Conservation (phyloP, 2,888 invertebrate species). For the Conops quadrifasciatus region DNA sequence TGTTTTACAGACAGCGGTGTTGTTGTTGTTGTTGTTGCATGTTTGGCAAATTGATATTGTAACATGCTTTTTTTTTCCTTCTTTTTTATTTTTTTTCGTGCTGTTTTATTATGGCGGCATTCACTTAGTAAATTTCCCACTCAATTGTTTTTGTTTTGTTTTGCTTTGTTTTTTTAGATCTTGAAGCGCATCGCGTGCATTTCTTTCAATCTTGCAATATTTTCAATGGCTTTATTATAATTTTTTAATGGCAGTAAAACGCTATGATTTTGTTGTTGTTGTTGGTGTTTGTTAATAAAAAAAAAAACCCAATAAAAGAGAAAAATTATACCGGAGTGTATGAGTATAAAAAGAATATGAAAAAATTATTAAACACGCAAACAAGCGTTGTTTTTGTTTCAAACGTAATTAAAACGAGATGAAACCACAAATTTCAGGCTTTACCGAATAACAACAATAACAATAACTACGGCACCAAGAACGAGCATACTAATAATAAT, state of each 20-base stretch:
- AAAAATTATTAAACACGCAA: conserved; percentile 7
- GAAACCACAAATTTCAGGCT: neutral
- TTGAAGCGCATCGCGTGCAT: neutral
- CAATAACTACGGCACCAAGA: neutral
- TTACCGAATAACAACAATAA: conserved; percentile 1
- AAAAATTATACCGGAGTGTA: neutral
- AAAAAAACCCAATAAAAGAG: neutral
- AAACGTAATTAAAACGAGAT: neutral
- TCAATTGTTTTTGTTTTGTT: too few relatives aligned
- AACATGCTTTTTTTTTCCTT: too few relatives aligned
- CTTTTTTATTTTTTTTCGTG: too few relatives aligned
- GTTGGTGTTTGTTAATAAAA: too few relatives aligned
- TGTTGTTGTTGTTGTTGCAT: too few relatives aligned
- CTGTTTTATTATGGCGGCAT: too few relatives aligned
- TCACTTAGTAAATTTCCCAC: too few relatives aligned
- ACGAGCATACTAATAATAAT: neutral
- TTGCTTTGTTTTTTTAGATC: too few relatives aligned
- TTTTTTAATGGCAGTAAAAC: conserved; percentile 2
- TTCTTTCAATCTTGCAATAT: neutral
- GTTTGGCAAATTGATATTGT: too few relatives aligned
- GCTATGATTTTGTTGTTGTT: too few relatives aligned
- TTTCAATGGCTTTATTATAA: conserved; percentile 1
- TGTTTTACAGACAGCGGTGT: too few relatives aligned
- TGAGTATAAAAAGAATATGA: conserved; percentile 12
- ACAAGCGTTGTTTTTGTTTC: neutral